Percentiles rank a stretch among this genome's conserved stretches.
Evolutionary conservation across 2,113 vertebrate genomes (phyloP).

Genomic region (Pangasianodon hypophthalmus): DNA sequence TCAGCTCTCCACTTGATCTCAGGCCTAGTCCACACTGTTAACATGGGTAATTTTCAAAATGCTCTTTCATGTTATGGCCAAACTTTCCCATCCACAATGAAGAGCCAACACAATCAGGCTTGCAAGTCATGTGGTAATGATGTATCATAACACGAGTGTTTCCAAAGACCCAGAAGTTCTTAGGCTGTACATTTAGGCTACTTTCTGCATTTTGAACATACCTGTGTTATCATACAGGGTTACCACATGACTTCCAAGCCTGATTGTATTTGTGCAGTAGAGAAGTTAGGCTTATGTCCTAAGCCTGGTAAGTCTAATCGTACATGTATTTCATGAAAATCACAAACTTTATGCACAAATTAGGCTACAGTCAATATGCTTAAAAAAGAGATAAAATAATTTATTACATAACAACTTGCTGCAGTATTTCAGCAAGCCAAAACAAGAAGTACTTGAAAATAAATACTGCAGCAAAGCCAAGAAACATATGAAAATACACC

Average conservation of each 20-base stretch:
- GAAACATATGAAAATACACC: neutral
- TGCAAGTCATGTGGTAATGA: neutral
- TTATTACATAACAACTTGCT: neutral
- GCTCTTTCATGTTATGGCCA: neutral
- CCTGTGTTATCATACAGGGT: neutral
- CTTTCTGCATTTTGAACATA: neutral
- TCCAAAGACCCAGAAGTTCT: neutral
- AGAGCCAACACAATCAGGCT: neutral
- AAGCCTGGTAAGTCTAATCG: neutral
- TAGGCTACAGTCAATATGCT: neutral
- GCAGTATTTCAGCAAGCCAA: neutral
- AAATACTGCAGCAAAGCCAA: neutral
- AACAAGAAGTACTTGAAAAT: neutral
- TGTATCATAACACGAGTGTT: neutral
- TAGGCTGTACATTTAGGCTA: neutral
- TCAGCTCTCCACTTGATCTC: constrained; percentile 4
- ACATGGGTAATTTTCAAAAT: neutral
- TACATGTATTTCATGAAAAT: neutral
- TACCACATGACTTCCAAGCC: neutral
- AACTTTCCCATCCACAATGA: neutral
- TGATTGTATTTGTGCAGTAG: neutral
- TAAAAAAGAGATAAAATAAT: neutral
- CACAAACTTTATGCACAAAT: neutral
- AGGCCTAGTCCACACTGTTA: neutral
- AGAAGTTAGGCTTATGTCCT: neutral